phyloP scores from a whole-genome alignment of 2,888 invertebrate genomes.

The Chrysolina oricalcia region DNA sequence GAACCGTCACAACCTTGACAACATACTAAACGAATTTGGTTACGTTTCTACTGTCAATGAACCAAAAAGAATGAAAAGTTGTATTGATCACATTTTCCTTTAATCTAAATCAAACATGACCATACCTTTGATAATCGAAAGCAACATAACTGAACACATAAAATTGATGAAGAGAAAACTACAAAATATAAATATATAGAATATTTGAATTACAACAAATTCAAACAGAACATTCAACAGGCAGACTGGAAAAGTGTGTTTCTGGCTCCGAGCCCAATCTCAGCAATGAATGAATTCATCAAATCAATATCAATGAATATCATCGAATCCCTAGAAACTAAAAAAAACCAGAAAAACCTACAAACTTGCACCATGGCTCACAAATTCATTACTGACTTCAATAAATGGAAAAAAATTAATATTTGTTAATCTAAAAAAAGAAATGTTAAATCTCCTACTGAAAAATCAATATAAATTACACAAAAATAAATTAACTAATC shows the following conservation, averaged over 20 bases:
- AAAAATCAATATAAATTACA: slow-evolving; percentile 10
- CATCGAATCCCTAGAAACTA: slow-evolving; percentile 2
- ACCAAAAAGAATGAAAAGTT: too few relatives aligned
- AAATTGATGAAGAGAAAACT: neutral
- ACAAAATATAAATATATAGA: slow-evolving; percentile 17
- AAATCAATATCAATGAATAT: slow-evolving; percentile 7
- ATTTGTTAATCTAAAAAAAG: neutral
- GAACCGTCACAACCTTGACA: too few relatives aligned
- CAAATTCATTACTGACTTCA: neutral
- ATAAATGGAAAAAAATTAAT: neutral
- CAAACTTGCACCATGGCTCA: slow-evolving; percentile 7
- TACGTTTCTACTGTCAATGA: too few relatives aligned
- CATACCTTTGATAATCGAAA: too few relatives aligned
- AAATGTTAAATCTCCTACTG: neutral
- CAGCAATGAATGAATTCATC: slow-evolving; percentile 15
- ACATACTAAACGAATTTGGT: too few relatives aligned
- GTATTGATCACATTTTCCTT: slow-evolving; percentile 14
- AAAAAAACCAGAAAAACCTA: slow-evolving; percentile 6
- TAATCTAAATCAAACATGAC: slow-evolving; percentile 22
- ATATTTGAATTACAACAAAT: neutral
- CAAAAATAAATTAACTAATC: too few relatives aligned
- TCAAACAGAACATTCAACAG: slow-evolving; percentile 20
- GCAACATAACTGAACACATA: slow-evolving; percentile 20
- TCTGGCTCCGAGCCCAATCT: neutral
- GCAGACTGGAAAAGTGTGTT: slow-evolving; percentile 19